phyloP scores from a whole-genome alignment of 2,888 invertebrate genomes.

The Phyllotreta cruciferae region DNA sequence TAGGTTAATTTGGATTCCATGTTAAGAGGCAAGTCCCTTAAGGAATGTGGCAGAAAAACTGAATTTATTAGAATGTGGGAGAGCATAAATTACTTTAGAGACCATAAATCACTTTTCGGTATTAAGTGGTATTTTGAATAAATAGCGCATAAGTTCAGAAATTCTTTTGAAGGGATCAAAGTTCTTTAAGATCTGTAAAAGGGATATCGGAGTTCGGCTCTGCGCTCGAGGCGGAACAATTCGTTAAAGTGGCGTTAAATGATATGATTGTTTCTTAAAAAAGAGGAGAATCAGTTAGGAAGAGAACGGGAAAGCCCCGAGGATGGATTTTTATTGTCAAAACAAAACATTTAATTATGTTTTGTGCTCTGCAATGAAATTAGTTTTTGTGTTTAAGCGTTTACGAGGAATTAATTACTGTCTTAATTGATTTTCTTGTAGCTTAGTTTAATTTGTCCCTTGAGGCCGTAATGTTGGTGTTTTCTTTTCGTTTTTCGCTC shows the following conservation, averaged over 20 bases:
- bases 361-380: conserved; percentile 57
- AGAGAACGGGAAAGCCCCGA: conserved; percentile 53
- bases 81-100: no score
- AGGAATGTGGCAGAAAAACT: neutral
- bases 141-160: no score
- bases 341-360: conserved; percentile 58
- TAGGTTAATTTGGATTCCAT: neutral
- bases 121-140: no score
- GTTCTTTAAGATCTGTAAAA: no score
- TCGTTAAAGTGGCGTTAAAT: conserved; percentile 49
- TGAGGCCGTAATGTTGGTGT: conserved; percentile 49
- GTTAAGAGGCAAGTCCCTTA: conserved; percentile 32
- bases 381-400: conserved; percentile 56
- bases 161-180: no score
- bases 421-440: conserved; percentile 58
- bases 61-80: no score
- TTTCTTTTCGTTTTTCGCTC: conserved; percentile 42
- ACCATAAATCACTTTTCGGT: no score
- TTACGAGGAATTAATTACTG: conserved; percentile 58
- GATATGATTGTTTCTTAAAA: conserved; percentile 49
- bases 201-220: conserved; percentile 2
- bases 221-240: conserved; percentile 32
- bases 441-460: conserved; percentile 54
- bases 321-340: conserved; percentile 54
- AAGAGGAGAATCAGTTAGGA: conserved; percentile 50